Evolutionary conservation across 2,797 vertebrate species (phyloP).

Genomic region (Artibeus lituratus): DNA sequence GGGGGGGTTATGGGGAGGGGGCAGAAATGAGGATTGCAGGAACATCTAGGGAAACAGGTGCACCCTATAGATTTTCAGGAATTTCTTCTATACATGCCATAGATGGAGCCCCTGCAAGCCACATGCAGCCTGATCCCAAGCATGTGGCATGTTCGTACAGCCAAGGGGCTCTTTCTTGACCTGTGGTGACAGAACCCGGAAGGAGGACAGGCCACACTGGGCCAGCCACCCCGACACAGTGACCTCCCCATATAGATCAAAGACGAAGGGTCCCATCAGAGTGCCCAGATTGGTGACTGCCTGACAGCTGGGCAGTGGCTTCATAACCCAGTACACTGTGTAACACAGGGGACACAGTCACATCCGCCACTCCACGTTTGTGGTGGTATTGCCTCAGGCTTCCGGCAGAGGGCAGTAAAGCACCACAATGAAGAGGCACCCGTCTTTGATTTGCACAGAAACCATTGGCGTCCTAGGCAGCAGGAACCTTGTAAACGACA

Average conservation of each 20-base stretch:
- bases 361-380: fast-evolving
- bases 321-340: not conserved
- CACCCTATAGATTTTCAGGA: not conserved
- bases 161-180: not conserved
- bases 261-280: no score
- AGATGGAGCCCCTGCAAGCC: not conserved
- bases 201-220: not conserved
- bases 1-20: fast-evolving
- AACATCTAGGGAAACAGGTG: not conserved
- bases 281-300: not conserved
- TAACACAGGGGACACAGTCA: fast-evolving
- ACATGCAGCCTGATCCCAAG: not conserved
- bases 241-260: not conserved
- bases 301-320: fast-evolving
- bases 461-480: fast-evolving
- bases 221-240: fast-evolving
- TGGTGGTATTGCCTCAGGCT: not conserved
- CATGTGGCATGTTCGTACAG: not conserved
- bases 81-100: not conserved
- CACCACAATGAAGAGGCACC: fast-evolving
- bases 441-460: not conserved
- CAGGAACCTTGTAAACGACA: not conserved
- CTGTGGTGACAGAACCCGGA: not conserved
- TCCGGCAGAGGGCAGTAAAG: conserved; percentile 55
- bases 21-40: not conserved